Conservation (phyloP, 1,140 invertebrate genomes). For the Lepidotrigona ventralis region DNA sequence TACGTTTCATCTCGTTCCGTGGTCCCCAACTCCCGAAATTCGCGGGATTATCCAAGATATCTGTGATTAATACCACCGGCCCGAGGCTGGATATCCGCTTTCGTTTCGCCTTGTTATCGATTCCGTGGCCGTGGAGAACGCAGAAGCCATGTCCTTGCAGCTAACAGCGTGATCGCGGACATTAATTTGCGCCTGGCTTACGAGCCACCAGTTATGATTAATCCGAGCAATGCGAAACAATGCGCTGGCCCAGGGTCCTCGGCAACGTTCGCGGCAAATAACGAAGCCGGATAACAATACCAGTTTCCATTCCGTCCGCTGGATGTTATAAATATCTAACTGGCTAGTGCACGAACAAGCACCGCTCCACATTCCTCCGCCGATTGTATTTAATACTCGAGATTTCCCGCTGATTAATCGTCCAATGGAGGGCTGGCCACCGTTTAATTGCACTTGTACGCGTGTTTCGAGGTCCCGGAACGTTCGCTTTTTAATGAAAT, state of each 20-base stretch:
- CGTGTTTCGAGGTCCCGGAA: background rate
- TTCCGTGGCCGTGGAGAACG: conserved; percentile 22
- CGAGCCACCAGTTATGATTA: conserved; percentile 24
- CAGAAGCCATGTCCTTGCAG: background rate
- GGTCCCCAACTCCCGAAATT: conserved; percentile 25
- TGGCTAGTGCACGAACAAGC: background rate
- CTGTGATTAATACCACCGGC: conserved; percentile 50
- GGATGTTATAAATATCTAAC: background rate
- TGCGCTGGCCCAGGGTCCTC: background rate
- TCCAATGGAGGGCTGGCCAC: background rate
- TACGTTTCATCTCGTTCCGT: background rate
- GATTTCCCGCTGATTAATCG: background rate
- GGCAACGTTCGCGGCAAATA: conserved; percentile 16
- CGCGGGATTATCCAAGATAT: conserved; percentile 52
- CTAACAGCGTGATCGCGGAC: conserved; percentile 21
- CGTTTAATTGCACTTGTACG: background rate
- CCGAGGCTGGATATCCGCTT: conserved; percentile 30
- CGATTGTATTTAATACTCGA: background rate
- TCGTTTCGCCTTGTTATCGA: conserved; percentile 49
- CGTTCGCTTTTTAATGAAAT: background rate
- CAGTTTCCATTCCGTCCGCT: background rate
- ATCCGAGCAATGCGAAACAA: conserved; percentile 11
- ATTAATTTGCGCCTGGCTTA: conserved; percentile 13
- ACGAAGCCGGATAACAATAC: background rate
- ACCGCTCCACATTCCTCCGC: background rate